Base-by-base conservation (phyloP, 2,113 vertebrate species). In the Passer montanus region DNA sequence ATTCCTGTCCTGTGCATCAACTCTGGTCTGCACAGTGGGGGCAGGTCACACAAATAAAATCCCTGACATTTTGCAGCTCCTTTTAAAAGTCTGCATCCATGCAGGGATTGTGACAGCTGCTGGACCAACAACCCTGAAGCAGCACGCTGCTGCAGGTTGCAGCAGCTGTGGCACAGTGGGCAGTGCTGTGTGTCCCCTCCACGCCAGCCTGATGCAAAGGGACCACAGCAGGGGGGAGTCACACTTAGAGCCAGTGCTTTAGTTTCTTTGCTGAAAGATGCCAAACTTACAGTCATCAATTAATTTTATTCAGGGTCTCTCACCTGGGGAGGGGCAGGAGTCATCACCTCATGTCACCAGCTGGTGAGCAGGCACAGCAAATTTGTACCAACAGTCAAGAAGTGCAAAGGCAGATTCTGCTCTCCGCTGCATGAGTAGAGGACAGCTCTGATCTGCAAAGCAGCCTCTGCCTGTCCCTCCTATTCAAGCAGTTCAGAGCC, bases 321-420 rank as follows among this genome's bases (percentile, higher is more conserved):
- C 62, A 33, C 49, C 41, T 0, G 2, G 62, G 47, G 33, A 75
- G 39, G 47, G 66, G 39, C 83, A 90, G 80, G 30, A 86, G 28
- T 59, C n/a, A 59, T 19, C 78, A 68, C 16, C 33, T 87, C 58
- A 11, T 79, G 84, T 92, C 70, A 85, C 53, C 87, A 93, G 74
- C 84, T 94, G 84, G 87, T 73, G 41, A 95, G 70, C 87, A 85
- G 75, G 78, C 70, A 46, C 47, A 7, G 18, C 1, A 0, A 68
- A 94, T 95, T 89, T 89, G 94, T 94, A 94, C 60, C 60, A 60
- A 24, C 35, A 75, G 64, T 44, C 44, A 75, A 53, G 68, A 74
- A 70, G 30, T 31, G 27, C 69, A 86, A 87, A 74, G 76, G 63
- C 83, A 93, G 47, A 60, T 63, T 77, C 83, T 41, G 47, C 56